Evolutionary conservation across 2,888 invertebrate genomes (phyloP), one percentile per base, ranked within the genome.

Genomic region (Glaucopsyche alexis): DNA sequence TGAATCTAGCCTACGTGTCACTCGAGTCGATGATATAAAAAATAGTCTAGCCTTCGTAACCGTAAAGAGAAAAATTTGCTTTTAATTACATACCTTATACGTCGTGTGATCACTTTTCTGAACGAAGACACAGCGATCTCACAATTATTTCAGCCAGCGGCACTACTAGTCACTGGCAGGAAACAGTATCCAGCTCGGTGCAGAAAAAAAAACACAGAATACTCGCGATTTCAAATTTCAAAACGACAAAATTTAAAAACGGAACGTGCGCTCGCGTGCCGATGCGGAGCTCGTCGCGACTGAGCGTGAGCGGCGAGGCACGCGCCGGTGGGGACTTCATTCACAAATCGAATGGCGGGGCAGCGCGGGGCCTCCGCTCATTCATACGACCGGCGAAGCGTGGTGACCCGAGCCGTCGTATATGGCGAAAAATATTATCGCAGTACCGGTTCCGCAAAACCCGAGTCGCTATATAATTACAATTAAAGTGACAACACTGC

Each of bases 311-410:
- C 84, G 84, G 84, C 86, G 83, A 83, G 87, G 91, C 91, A 90
- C 91, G 88, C 87, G 89, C 91, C 89, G 87, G 87, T 84, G 88
- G 89, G 88, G 87, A 86, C 85, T 91, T 89, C 93, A 93, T 93
- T 93, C 92, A 93, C 90, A 89, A 89, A 86, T 78, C 85, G 84
- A 85, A 87, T 85, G 88, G 89, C 87, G 90, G 89, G 88, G 88
- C 81, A 81, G 77, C 79, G 72, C 60, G 85, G 83, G 83, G 83
- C 79, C 80, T 80, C 81, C 73, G 84, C 86, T 84, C 91, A 92
- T 91, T 91, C 91, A 91, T 90, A 84, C 86, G 80, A 80, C 81
- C 83, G 83, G 80, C 81, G 83, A 82, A 80, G 78, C 80, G 78
- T 77, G 78, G 69, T 69, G 69, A 69, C 69, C 69, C 29, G 49